Percentiles rank a stretch among this genome's conserved stretches.
These are phyloP conservation scores for Antechinus flavipes DNA, from an alignment of 2,113 vertebrate genomes.

Conservation along the genomic window DNA sequence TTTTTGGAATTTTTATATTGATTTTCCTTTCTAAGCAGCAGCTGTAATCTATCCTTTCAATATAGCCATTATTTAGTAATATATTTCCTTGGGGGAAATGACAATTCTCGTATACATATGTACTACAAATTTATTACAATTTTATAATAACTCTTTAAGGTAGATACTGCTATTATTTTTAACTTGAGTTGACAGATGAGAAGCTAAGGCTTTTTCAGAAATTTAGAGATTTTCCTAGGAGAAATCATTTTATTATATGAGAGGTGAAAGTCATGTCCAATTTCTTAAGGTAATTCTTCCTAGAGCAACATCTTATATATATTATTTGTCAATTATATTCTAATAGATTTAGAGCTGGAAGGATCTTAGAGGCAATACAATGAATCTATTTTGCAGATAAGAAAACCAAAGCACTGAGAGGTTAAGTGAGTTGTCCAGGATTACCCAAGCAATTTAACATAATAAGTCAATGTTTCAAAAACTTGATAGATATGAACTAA, in stretches of 20 bases:
- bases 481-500: neutral
- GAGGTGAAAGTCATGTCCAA: neutral
- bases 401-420: neutral
- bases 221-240: neutral
- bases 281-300: neutral
- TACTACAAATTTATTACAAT: neutral
- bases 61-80: neutral
- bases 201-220: neutral
- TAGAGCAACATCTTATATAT: neutral
- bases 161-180: neutral
- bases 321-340: neutral
- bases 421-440: neutral
- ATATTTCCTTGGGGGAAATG: neutral
- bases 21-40: neutral
- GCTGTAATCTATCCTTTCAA: neutral
- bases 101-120: neutral
- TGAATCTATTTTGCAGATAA: neutral
- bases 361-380: neutral
- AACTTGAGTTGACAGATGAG: neutral
- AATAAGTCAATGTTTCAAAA: neutral
- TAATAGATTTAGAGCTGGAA: neutral
- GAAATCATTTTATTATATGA: neutral
- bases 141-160: neutral
- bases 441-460: neutral
- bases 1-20: neutral